Conservation (phyloP, 2,888 invertebrate genomes). For the Andrena flavipes region DNA sequence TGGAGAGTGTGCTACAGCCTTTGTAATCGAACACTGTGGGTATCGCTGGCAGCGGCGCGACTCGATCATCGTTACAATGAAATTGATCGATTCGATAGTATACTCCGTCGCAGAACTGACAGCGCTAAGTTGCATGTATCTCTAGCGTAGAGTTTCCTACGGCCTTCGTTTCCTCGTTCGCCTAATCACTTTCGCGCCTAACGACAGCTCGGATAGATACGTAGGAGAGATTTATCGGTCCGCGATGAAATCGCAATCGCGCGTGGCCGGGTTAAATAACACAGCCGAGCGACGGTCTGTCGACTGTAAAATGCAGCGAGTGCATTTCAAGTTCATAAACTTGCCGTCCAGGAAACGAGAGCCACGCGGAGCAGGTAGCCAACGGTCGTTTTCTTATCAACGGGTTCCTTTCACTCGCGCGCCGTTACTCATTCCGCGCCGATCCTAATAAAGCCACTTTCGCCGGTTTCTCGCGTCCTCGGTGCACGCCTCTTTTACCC, state of each 20-base stretch:
- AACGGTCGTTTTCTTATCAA: constrained; percentile 60
- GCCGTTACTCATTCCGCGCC: constrained; percentile 62
- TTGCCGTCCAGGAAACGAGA: constrained; percentile 29
- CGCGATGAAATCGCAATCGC: constrained; percentile 3
- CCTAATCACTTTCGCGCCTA: neutral
- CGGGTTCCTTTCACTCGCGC: constrained; percentile 73
- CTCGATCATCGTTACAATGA: neutral
- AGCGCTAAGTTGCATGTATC: too few species aligned
- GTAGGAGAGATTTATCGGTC: neutral
- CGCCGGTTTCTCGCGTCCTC: constrained; percentile 50
- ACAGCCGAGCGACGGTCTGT: neutral
- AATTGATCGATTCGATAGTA: neutral
- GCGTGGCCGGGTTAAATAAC: neutral
- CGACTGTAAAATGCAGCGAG: neutral
- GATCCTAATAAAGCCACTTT: constrained; percentile 72
- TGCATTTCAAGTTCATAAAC: constrained; percentile 53
- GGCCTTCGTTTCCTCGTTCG: neutral
- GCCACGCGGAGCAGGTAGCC: constrained; percentile 55
- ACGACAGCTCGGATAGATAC: neutral
- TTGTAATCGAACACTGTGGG: neutral
- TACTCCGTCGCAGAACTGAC: too few species aligned
- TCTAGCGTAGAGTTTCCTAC: neutral
- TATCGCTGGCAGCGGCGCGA: neutral
- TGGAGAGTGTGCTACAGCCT: neutral
- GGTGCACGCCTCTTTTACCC: constrained; percentile 24